These are phyloP conservation scores for Procambarus clarkii DNA, from an alignment of 1,140 invertebrate genomes.

Conservation along the genomic window DNA sequence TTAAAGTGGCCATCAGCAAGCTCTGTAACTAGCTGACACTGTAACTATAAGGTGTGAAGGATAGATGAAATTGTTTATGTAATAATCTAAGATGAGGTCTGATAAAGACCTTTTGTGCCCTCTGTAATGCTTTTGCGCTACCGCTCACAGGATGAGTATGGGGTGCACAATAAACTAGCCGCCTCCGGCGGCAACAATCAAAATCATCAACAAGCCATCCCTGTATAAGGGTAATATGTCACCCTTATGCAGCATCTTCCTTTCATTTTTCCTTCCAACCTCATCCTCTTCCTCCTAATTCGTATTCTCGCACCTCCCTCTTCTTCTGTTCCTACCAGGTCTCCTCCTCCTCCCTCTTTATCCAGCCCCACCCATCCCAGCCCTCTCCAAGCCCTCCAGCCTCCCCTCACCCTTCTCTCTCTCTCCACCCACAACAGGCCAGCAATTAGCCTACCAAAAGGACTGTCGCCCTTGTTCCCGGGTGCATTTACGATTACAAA, in stretches of 20 bases:
- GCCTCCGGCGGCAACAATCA: too few relatives aligned
- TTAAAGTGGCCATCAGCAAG: too few relatives aligned
- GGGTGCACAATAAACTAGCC: too few relatives aligned
- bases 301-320: not conserved
- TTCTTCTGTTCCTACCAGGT: not conserved
- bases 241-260: not conserved
- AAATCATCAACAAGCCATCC: too few relatives aligned
- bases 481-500: not conserved
- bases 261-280: not conserved
- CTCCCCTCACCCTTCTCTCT: not conserved
- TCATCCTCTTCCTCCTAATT: not conserved
- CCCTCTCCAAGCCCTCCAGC: not conserved
- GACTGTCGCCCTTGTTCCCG: not conserved
- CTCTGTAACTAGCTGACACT: too few relatives aligned
- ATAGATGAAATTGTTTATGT: too few relatives aligned
- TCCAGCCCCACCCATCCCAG: too few relatives aligned
- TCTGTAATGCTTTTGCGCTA: too few relatives aligned
- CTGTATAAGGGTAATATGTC: not conserved
- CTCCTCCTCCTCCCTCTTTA: not conserved
- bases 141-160: too few relatives aligned
- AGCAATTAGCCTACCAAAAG: not conserved
- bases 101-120: too few relatives aligned
- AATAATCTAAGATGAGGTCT: too few relatives aligned
- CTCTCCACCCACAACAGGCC: not conserved
- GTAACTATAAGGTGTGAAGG: too few relatives aligned